Percentiles rank a stretch among this genome's conserved stretches.
phyloP scores from a whole-genome alignment of 2,888 invertebrate species.

The Calameuta pallipes region DNA sequence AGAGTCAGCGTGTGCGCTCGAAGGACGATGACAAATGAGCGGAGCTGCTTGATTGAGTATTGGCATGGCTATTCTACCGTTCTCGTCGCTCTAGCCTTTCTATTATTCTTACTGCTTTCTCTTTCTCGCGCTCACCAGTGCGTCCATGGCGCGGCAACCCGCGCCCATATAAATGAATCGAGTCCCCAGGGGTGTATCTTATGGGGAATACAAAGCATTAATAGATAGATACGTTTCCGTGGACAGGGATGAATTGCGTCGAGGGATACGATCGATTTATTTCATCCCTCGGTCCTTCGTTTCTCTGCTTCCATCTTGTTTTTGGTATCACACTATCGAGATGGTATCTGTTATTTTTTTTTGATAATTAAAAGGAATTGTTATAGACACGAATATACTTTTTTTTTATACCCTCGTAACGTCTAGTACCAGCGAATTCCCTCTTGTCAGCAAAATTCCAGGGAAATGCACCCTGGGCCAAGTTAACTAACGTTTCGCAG shows the following conservation, averaged over 20 bases:
- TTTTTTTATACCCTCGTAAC: neutral
- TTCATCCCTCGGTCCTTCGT: slow-evolving; percentile 25
- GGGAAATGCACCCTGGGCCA: neutral
- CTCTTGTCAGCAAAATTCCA: neutral
- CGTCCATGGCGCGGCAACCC: slow-evolving; percentile 15
- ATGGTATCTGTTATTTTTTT: neutral
- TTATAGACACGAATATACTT: neutral
- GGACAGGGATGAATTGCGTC: slow-evolving; percentile 58
- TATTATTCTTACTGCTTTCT: neutral
- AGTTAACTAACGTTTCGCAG: neutral
- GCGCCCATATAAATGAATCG: slow-evolving; percentile 61
- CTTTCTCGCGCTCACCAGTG: neutral
- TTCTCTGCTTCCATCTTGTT: neutral
- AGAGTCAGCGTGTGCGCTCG: slow-evolving; percentile 11
- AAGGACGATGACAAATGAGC: slow-evolving; percentile 55
- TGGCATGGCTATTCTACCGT: slow-evolving; percentile 45
- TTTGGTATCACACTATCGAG: neutral
- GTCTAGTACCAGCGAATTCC: neutral
- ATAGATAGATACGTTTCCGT: slow-evolving; percentile 59
- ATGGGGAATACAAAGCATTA: slow-evolving; percentile 61
- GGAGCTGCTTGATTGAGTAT: slow-evolving; percentile 57
- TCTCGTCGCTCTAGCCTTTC: neutral
- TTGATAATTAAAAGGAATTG: neutral
- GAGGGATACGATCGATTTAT: slow-evolving; percentile 58
- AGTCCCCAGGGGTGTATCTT: slow-evolving; percentile 58